Percentiles rank a stretch among this genome's conserved stretches.
Conservation (phyloP, 2,888 invertebrate species). For the Vesta saturnalis region DNA sequence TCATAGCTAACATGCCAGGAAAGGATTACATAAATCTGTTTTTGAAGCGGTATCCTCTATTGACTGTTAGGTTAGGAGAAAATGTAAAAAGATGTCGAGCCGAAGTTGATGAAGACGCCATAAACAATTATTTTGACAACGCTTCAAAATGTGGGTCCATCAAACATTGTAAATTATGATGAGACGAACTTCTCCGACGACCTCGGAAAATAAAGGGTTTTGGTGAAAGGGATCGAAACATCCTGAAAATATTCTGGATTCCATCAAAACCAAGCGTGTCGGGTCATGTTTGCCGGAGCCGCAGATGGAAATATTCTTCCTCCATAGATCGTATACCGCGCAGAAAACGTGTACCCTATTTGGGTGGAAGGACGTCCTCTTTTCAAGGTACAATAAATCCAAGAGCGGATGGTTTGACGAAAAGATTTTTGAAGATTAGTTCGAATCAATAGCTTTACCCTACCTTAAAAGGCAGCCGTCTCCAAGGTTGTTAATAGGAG, state of each 20-base stretch:
- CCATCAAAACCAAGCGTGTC: neutral
- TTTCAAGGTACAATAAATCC: neutral
- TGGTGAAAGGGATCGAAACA: neutral
- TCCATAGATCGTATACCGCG: neutral
- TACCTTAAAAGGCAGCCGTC: neutral
- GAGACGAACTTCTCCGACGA: neutral
- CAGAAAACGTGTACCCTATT: neutral
- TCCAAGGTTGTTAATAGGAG: neutral
- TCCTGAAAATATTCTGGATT: too few species aligned
- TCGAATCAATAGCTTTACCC: neutral
- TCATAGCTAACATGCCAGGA: neutral
- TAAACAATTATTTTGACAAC: neutral
- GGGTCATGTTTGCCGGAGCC: neutral
- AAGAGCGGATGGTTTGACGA: neutral
- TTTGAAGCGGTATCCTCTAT: neutral
- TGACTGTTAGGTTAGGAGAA: neutral
- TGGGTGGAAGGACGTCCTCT: neutral
- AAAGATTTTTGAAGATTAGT: neutral
- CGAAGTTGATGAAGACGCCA: neutral
- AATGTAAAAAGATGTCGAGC: conserved; percentile 8
- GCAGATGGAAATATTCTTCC: neutral
- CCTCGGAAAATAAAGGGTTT: neutral
- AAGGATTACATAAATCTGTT: neutral
- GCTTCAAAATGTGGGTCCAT: neutral
- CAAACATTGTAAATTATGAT: neutral